Evolutionary conservation across 2,888 invertebrate species (phyloP), one percentile per base, ranked within the genome.

Genomic region (Asteroscopus sphinx): DNA sequence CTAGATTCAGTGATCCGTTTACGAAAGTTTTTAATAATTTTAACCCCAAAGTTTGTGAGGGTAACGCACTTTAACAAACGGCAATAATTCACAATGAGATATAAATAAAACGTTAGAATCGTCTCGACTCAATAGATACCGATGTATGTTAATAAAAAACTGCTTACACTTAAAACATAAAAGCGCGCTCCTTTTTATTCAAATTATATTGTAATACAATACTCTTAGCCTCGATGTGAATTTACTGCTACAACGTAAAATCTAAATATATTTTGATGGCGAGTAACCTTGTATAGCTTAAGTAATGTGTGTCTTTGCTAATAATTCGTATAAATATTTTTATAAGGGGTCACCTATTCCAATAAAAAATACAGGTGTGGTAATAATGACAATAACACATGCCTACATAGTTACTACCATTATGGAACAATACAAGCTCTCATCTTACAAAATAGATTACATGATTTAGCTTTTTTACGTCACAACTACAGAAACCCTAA

Each of bases 121-220:
- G 6, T 36, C 7, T 42, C 37, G 32, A 36, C 47, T 47, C 30
- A 53, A 58, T 42, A 48, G 16, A 58, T 35, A 17, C 32, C 15
- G 15, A 49, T 44, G 44, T 28, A 12, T 12, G 11, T 33, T 37
- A 8, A 17, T 13, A 42, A 62, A 53, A 63, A 64, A 63, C 33
- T 37, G 36, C 44, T 55, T 55, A 35, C 16, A 36, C 13, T 42
- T 45, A 44, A 44, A 51, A 62, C 45, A 32, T 59, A 37, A 17
- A 47, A 41, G 41, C 32, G 15, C 13, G 41, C 39, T 40, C 11
- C 7, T 57, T 71, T 70, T 61, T 70, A 61, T 73, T 67, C 30
- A 60, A 70, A 67, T 74, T 26, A 52, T 40, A 12, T 48, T 56
- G 56, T 63, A 74, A 74, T 16, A 35, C 46, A 59, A 73, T 64